These are phyloP conservation scores for Perca flavescens DNA, from an alignment of 2,113 vertebrate species.

Conservation along the genomic window DNA sequence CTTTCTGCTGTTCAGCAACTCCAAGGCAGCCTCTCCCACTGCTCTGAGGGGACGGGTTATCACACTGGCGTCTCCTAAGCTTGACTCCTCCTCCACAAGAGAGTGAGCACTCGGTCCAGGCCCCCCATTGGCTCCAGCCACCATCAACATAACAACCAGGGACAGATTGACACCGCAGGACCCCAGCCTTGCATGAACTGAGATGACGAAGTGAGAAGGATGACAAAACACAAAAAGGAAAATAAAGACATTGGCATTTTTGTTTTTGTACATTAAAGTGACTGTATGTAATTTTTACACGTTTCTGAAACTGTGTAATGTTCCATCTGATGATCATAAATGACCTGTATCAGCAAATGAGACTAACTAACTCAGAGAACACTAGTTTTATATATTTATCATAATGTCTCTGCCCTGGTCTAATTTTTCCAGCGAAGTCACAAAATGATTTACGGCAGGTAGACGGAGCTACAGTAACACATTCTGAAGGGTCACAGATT, in stretches of 20 bases:
- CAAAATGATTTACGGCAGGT: too few relatives aligned
- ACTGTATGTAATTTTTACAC: too few relatives aligned
- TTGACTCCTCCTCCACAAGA: slow-evolving; percentile 87
- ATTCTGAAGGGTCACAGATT: too few relatives aligned
- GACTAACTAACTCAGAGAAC: too few relatives aligned
- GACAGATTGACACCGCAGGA: slow-evolving; percentile 83
- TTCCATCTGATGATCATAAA: too few relatives aligned
- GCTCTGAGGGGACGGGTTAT: slow-evolving; percentile 82
- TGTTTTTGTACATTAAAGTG: neutral
- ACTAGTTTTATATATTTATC: too few relatives aligned
- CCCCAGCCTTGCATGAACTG: slow-evolving; percentile 87
- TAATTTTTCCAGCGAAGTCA: too few relatives aligned
- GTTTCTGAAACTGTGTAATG: too few relatives aligned
- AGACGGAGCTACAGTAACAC: too few relatives aligned
- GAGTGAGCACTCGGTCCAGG: slow-evolving; percentile 86
- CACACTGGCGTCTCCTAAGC: slow-evolving; percentile 82
- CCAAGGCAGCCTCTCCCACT: slow-evolving; percentile 85
- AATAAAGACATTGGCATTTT: neutral
- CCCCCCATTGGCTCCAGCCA: slow-evolving; percentile 86
- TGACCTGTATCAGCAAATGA: too few relatives aligned
- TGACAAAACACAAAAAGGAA: neutral
- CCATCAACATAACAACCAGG: slow-evolving; percentile 86
- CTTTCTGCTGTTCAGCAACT: slow-evolving; percentile 77
- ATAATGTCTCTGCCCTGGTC: too few relatives aligned
- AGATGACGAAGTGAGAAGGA: neutral